phyloP scores from a whole-genome alignment of 2,797 vertebrate species.

The Harpagifer antarcticus region DNA sequence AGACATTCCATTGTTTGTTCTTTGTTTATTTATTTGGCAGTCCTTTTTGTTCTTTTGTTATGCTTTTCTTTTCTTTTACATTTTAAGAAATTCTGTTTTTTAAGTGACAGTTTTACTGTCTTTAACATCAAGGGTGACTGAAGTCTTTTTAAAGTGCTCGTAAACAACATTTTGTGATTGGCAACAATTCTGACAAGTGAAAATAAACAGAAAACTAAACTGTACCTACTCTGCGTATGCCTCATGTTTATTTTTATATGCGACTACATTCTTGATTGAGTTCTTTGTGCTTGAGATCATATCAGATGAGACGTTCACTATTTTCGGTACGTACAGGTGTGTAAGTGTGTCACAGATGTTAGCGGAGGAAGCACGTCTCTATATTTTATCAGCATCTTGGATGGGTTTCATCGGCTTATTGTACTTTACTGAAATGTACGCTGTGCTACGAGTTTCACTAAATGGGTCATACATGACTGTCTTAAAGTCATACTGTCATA shows the following conservation, averaged over 20 bases:
- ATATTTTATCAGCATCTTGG: conserved; percentile 41
- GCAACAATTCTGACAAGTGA: conserved; percentile 16
- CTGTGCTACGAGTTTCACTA: neutral
- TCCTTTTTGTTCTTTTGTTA: too few relatives aligned
- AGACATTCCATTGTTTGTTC: conserved; percentile 66
- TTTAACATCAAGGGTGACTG: neutral
- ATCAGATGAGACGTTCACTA: conserved; percentile 46
- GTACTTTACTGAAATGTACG: neutral
- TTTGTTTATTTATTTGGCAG: conserved; percentile 44
- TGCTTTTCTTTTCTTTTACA: neutral
- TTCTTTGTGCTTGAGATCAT: conserved; percentile 28
- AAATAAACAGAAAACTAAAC: conserved; percentile 65
- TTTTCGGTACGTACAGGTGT: conserved; percentile 62
- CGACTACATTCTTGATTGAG: neutral
- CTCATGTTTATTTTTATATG: neutral
- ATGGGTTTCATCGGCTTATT: conserved; percentile 22
- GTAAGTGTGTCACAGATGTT: conserved; percentile 76
- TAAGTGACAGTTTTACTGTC: conserved; percentile 1
- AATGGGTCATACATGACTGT: conserved; percentile 29
- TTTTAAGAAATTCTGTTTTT: conserved; percentile 1
- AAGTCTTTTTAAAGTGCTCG: conserved; percentile 1
- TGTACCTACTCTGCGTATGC: conserved; percentile 22
- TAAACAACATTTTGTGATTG: conserved; percentile 1
- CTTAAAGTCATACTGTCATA: neutral
- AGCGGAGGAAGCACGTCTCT: conserved; percentile 51